Evolutionary conservation across 1,140 invertebrate genomes (phyloP).

Genomic region (Drosophila murphyi): DNA sequence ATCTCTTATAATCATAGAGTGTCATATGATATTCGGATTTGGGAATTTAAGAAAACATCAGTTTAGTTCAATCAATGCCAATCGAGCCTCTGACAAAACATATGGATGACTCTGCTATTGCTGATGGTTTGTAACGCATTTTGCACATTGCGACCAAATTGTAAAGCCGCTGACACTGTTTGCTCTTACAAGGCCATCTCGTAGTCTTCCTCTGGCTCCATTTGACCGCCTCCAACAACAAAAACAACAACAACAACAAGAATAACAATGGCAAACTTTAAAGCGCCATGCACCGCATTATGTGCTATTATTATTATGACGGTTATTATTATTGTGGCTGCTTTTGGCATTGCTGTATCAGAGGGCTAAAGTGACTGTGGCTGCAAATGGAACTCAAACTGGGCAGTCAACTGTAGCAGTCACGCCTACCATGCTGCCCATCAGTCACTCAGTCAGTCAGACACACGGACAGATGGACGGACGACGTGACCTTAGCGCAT

Average conservation of each 20-base stretch:
- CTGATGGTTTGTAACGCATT: conserved; percentile 18
- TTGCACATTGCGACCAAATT: conserved; percentile 30
- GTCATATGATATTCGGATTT: conserved; percentile 11
- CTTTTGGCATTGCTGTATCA: conserved; percentile 35
- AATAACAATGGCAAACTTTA: conserved; percentile 50
- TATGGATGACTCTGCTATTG: conserved; percentile 23
- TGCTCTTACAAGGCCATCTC: conserved; percentile 43
- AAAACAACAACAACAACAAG: conserved; percentile 12
- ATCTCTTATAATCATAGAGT: neutral
- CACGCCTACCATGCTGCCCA: conserved; percentile 14
- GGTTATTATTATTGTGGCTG: conserved; percentile 59
- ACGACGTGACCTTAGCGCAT: conserved; percentile 76
- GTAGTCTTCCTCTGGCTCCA: conserved; percentile 48
- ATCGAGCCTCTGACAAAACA: conserved; percentile 20
- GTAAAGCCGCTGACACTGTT: conserved; percentile 33
- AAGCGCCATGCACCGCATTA: conserved; percentile 44
- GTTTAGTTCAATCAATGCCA: conserved; percentile 27
- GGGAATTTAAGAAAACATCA: conserved; percentile 23
- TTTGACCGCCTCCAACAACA: conserved; percentile 26
- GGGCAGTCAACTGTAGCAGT: conserved; percentile 39
- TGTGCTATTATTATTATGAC: conserved; percentile 69
- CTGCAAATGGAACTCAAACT: conserved; percentile 20
- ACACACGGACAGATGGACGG: neutral
- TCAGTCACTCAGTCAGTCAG: conserved; percentile 25
- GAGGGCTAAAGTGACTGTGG: conserved; percentile 7